These are phyloP conservation scores for Syrista parreyssii DNA, from an alignment of 2,888 invertebrate species.

Conservation along the genomic window DNA sequence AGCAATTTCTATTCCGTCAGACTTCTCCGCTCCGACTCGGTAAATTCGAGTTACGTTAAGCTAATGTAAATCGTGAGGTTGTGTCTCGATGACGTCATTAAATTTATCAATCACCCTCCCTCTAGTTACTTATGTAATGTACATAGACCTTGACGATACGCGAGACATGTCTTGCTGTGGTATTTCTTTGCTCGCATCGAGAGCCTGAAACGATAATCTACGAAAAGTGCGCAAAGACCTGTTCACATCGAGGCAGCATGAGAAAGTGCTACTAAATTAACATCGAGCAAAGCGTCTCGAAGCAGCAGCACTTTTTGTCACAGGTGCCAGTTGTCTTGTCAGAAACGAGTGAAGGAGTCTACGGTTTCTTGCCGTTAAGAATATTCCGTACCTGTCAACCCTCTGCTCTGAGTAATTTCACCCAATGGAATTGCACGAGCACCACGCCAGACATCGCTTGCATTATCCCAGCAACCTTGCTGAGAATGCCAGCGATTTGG, in stretches of 20 bases:
- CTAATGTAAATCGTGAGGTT: not conserved
- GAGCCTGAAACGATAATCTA: not conserved
- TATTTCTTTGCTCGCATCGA: no score
- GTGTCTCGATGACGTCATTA: not conserved
- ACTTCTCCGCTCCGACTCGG: not conserved
- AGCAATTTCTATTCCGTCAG: not conserved
- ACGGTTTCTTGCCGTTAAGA: not conserved
- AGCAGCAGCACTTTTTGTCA: not conserved
- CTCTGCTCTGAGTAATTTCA: slow-evolving; percentile 13
- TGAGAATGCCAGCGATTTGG: slow-evolving; percentile 29
- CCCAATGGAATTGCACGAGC: slow-evolving; percentile 14
- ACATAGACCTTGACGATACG: no score
- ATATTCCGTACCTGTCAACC: not conserved
- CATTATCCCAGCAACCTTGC: slow-evolving; percentile 19
- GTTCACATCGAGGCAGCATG: not conserved
- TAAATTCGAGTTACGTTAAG: not conserved
- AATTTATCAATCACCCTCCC: not conserved
- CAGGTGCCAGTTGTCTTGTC: not conserved
- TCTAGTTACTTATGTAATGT: no score
- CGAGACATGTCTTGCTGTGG: no score
- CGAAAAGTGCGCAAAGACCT: not conserved
- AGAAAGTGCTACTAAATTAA: not conserved
- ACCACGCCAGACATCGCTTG: slow-evolving; percentile 19
- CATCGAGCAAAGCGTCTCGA: not conserved
- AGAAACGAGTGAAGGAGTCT: not conserved